Base-by-base conservation (phyloP, 2,113 vertebrate species). In the Dicaeum eximium region DNA sequence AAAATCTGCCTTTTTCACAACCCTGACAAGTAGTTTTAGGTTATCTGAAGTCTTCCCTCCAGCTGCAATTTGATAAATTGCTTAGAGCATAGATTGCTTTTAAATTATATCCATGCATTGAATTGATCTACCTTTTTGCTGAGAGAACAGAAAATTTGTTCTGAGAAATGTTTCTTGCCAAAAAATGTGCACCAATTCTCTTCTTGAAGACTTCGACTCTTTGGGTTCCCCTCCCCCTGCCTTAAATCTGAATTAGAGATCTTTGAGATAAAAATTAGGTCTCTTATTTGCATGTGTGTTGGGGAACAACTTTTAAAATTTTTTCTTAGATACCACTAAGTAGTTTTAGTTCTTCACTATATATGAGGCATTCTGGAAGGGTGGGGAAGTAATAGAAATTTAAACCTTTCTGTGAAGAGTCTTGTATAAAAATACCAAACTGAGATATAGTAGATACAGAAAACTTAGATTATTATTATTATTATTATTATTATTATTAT, bases 91-190 rank as follows among this genome's bases (percentile, higher is more conserved):
- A 79, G 75, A 64, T 31, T 81, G 53, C 69, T 95, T 94, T 83
- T 86, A 89, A 92, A 92, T 93, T 72, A 71, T 74, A 87, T 51
- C 91, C 72, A 47, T 28, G 35, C 61, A 61, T 69, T 74, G 84
- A 74, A 84, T 48, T 80, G 80, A 92, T 87, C 93, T 75, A 78
- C 83, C 80, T 50, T 84, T 94, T 37, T 73, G 80, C 86, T 86
- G 89, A 89, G 50, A 56, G 82, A 94, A 92, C 31, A 87, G 48
- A 93, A 93, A 85, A 91, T 45, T 33, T 48, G 10, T 69, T 88
- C 70, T 57, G 72, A 79, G 64, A 81, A 91, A 56, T 14, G 27
- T 23, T 72, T 60, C 91, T 77, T 82, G 66, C 73, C 45, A 92
- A 92, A 80, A 80, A 53, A 35, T 5, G 25, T 20, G 33, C 38